Conservation (phyloP, 2,113 vertebrate species). For the Microcebus murinus region DNA sequence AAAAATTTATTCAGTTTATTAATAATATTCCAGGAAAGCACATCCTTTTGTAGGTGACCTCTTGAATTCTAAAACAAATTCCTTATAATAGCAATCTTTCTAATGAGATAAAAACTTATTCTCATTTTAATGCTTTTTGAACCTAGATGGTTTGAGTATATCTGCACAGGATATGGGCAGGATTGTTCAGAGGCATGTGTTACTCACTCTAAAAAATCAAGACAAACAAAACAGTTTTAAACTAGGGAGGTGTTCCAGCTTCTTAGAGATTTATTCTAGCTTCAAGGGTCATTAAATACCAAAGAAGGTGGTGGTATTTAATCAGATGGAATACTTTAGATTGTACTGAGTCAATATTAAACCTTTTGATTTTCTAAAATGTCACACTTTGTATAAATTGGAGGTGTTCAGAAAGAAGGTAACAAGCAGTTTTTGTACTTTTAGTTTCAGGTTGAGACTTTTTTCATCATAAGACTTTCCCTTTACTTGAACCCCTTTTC, state of each 20-base stretch:
- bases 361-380: constrained; percentile 66
- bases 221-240: background rate
- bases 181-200: background rate
- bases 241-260: background rate
- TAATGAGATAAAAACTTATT: background rate
- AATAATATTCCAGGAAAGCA: background rate
- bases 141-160: background rate
- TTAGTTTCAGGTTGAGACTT: background rate
- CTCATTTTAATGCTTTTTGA: background rate
- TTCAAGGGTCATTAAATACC: constrained; percentile 53
- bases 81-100: background rate
- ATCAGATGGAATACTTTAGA: constrained; percentile 35
- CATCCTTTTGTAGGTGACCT: background rate
- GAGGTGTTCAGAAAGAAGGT: constrained; percentile 25
- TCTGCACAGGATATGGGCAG: background rate
- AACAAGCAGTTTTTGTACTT: background rate
- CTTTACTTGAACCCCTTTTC: background rate
- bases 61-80: constrained; percentile 6
- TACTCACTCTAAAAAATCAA: background rate
- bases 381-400: constrained; percentile 54
- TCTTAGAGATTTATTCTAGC: background rate
- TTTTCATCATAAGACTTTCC: background rate
- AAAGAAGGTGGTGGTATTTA: constrained; percentile 37
- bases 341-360: constrained; percentile 58
- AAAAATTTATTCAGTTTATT: background rate